Evolutionary conservation across 2,888 invertebrate genomes (phyloP), one percentile per base, ranked within the genome.

Genomic region (Rotaria magnacalcarata): DNA sequence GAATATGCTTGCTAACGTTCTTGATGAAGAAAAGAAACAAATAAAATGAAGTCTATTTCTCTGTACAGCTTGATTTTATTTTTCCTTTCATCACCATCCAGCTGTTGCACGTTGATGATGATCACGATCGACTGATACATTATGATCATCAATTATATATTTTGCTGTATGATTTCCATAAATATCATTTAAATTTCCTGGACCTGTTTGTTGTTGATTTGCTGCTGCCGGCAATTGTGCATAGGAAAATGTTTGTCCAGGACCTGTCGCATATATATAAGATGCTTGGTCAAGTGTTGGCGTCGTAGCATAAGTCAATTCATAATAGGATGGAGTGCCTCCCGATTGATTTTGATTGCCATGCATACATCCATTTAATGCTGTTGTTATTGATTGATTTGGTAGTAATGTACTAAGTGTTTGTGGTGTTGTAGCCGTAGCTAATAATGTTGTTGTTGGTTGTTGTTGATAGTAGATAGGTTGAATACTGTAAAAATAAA

Each of bases 401-500:
- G 80, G 47, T 47, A 80, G 47, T 24, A 80, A 21, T 43, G 47
- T 43, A 80, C n/a, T 80, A 19, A 67, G 67, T 6, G 34, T 67
- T 67, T 67, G 67, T n/a, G 43, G 47, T n/a, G 7, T 80, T 24
- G 80, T 11, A 11, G 80, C 80, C 5, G 67, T 19, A 19, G 67
- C 67, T 19, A 67, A 67, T 34, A 67, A 67, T 24, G 47, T 16
- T 11, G 47, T 14, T 47, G 80, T 47, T 47, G 80, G 16, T 47
- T 47, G 43, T 47, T 80, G 80, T 80, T 80, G 80, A 80, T 80
- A 80, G 47, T 80, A 80, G 47, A 80, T 80, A n/a, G 80, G 80
- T 80, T 80, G 80, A 47, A 80, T 80, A 47, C 80, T 80, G 2
- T 2, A 47, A 43, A 80, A 24, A n/a, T 8, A 47, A 43, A 19